Percentiles rank a stretch among this genome's conserved stretches.
These are phyloP conservation scores for Hypsibius dujardini DNA, from an alignment of 1,140 invertebrate genomes.

Conservation along the genomic window DNA sequence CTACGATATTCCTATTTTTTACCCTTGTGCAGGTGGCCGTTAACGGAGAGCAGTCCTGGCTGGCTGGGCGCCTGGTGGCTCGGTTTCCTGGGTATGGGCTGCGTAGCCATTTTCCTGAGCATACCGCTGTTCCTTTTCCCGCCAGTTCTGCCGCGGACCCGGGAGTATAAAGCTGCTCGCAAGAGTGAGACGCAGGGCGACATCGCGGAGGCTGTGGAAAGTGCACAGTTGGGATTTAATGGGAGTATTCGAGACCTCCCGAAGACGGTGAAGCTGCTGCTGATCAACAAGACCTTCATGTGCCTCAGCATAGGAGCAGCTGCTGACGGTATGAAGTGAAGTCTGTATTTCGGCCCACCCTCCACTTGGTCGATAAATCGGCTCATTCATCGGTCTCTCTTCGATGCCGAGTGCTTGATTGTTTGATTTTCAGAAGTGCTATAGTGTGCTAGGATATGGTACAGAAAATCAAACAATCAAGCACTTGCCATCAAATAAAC, in stretches of 20 bases:
- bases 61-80: slow-evolving; percentile 94
- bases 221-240: slow-evolving; percentile 35
- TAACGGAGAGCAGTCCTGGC: slow-evolving; percentile 51
- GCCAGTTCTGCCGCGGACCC: slow-evolving; percentile 39
- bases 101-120: slow-evolving; percentile 57
- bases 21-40: slow-evolving; percentile 45
- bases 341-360: no score
- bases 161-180: slow-evolving; percentile 12
- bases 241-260: slow-evolving; percentile 45
- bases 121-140: slow-evolving; percentile 74
- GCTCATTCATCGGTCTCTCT: neutral
- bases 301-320: slow-evolving; percentile 58
- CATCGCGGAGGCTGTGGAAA: slow-evolving; percentile 23
- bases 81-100: slow-evolving; percentile 62
- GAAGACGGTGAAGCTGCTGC: slow-evolving; percentile 43
- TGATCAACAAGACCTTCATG: slow-evolving; percentile 58
- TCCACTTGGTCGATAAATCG: neutral
- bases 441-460: no score
- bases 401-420: no score
- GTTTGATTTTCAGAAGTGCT: no score
- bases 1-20: neutral
- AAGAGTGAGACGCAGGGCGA: slow-evolving; percentile 21
- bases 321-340: slow-evolving; percentile 43
- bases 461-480: no score
- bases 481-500: no score